These are phyloP conservation scores for Xylophagus ater DNA, from an alignment of 2,888 invertebrate species.

Conservation along the genomic window DNA sequence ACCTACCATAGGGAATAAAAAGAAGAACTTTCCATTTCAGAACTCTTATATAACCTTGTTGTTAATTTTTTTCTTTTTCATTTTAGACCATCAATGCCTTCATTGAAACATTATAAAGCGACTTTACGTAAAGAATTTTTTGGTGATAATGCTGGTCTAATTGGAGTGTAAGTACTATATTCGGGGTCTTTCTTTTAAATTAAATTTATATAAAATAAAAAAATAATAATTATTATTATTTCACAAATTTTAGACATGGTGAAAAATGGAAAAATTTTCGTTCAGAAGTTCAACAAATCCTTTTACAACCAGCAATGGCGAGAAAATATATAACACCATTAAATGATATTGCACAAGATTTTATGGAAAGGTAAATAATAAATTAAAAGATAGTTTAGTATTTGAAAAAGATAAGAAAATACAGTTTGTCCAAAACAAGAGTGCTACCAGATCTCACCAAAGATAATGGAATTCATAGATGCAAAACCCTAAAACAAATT, in stretches of 20 bases:
- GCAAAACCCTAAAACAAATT: too few relatives aligned
- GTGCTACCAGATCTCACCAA: too few relatives aligned
- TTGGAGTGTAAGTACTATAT: constrained; percentile 61
- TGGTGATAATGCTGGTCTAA: constrained; percentile 58
- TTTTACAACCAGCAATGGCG: constrained; percentile 69
- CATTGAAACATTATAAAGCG: constrained; percentile 59
- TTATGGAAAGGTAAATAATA: constrained; percentile 55
- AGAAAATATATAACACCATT: constrained; percentile 62
- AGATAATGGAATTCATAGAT: too few relatives aligned
- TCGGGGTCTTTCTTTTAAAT: constrained; percentile 1
- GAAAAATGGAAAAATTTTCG: constrained; percentile 77
- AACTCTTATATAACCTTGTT: not conserved
- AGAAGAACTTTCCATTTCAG: too few relatives aligned
- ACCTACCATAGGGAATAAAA: too few relatives aligned
- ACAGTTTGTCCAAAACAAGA: too few relatives aligned
- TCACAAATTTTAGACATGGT: constrained; percentile 55
- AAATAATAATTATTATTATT: constrained; percentile 3
- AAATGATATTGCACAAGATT: constrained; percentile 64
- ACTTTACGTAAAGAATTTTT: constrained; percentile 57
- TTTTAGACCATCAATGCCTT: constrained; percentile 55
- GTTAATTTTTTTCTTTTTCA: not conserved
- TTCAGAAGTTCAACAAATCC: constrained; percentile 70
- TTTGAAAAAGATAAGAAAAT: too few relatives aligned
- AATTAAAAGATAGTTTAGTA: too few relatives aligned
- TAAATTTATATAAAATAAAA: not conserved